Conservation (phyloP, 2,888 invertebrate species). For the Diaperis boleti region DNA sequence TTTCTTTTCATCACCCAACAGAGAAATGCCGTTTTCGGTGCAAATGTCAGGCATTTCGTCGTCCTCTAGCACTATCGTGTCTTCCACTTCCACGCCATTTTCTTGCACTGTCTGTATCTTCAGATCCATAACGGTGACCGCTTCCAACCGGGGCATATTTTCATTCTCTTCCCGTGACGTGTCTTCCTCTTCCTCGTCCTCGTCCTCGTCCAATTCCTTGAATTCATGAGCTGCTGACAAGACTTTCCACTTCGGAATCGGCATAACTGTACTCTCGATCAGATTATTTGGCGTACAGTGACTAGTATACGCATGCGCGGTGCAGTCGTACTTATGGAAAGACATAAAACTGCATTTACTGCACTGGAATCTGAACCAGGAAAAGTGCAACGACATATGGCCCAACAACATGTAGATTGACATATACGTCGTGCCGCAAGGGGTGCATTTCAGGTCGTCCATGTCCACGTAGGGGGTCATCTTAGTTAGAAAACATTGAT, state of each 20-base stretch:
- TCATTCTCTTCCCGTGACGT: too few relatives aligned
- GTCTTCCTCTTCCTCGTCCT: constrained; percentile 1
- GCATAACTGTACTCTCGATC: constrained; percentile 61
- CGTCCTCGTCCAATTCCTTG: constrained; percentile 43
- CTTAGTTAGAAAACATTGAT: constrained; percentile 44
- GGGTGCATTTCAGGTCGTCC: constrained; percentile 67
- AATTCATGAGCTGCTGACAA: constrained; percentile 56
- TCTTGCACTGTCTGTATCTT: constrained; percentile 5
- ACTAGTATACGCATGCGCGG: constrained; percentile 74
- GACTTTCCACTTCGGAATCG: constrained; percentile 59
- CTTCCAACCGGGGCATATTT: constrained; percentile 16
- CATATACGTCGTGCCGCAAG: constrained; percentile 68
- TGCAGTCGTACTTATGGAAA: constrained; percentile 74
- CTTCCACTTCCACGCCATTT: neutral
- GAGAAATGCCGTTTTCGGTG: neutral
- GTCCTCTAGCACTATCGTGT: constrained; percentile 20
- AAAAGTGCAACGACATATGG: constrained; percentile 77
- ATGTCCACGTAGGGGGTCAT: constrained; percentile 64
- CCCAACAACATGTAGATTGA: constrained; percentile 68
- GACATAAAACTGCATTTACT: constrained; percentile 79
- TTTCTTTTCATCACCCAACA: constrained; percentile 31
- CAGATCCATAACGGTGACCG: neutral
- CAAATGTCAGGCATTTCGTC: constrained; percentile 21
- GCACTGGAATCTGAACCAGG: constrained; percentile 82
- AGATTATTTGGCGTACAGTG: constrained; percentile 72